phyloP scores from a whole-genome alignment of 2,888 invertebrate genomes.

The Andrena haemorrhoa region DNA sequence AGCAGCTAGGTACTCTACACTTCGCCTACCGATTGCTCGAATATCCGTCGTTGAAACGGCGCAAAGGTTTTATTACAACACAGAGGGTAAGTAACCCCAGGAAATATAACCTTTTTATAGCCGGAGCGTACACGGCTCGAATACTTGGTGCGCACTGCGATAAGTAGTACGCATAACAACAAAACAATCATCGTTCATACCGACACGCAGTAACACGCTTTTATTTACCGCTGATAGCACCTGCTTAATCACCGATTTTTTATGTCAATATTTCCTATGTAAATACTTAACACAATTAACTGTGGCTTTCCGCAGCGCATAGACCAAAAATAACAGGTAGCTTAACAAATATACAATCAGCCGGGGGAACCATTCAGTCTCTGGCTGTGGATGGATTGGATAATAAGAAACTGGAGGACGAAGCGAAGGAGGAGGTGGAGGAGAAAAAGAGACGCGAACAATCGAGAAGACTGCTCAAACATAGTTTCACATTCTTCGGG shows the following conservation, averaged over 20 bases:
- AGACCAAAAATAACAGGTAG: slow-evolving; percentile 76
- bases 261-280: not conserved
- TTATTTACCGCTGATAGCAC: not conserved
- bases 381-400: slow-evolving; percentile 50
- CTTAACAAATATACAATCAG: slow-evolving; percentile 77
- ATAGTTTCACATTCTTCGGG: slow-evolving; percentile 84
- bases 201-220: not conserved
- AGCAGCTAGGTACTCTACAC: slow-evolving; percentile 65
- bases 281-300: slow-evolving; percentile 5
- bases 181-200: not conserved
- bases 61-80: slow-evolving; percentile 73
- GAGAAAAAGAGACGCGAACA: slow-evolving; percentile 88
- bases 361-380: slow-evolving; percentile 56
- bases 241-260: not conserved
- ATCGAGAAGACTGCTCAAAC: slow-evolving; percentile 91
- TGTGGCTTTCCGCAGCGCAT: slow-evolving; percentile 37
- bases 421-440: slow-evolving; percentile 86
- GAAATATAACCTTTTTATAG: slow-evolving; percentile 70
- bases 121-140: slow-evolving; percentile 25
- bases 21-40: slow-evolving; percentile 69
- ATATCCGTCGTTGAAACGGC: slow-evolving; percentile 66
- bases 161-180: not conserved
- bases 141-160: not conserved
- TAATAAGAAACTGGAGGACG: slow-evolving; percentile 81
- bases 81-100: slow-evolving; percentile 70